Evolutionary conservation across 2,888 invertebrate genomes (phyloP).

Genomic region (Stegophylla sp.): DNA sequence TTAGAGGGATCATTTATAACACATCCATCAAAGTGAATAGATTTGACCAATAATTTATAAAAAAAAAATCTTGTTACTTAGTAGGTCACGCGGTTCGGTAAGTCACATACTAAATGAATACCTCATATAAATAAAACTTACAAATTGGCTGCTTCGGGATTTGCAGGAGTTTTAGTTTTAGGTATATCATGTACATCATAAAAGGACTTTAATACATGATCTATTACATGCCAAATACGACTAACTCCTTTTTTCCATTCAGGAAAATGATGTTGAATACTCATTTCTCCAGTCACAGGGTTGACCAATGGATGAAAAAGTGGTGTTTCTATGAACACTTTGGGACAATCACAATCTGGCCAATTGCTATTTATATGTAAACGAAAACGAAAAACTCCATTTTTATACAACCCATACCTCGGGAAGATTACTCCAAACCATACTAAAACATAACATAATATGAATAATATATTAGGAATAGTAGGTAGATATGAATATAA

Average conservation of each 20-base stretch:
- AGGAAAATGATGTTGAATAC: conserved; percentile 80
- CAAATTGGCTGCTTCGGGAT: conserved; percentile 76
- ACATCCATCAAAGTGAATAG: no score
- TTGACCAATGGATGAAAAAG: conserved; percentile 88
- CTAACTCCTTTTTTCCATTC: conserved; percentile 84
- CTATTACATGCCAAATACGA: conserved; percentile 88
- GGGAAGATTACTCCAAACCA: conserved; percentile 93
- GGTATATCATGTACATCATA: conserved; percentile 85
- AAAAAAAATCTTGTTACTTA: no score
- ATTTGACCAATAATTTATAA: no score
- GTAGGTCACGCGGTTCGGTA: no score
- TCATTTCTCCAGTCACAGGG: conserved; percentile 77
- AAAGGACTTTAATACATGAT: conserved; percentile 83
- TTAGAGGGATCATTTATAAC: no score
- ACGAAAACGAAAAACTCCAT: conserved; percentile 88
- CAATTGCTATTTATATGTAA: conserved; percentile 85
- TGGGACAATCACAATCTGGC: conserved; percentile 83
- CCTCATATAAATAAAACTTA: conserved; percentile 65
- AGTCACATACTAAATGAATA: no score
- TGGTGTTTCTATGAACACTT: conserved; percentile 81
- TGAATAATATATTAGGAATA: conserved; percentile 3
- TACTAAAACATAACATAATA: conserved; percentile 67
- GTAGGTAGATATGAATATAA: conserved; percentile 49
- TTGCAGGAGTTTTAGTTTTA: conserved; percentile 72
- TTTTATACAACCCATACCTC: conserved; percentile 85